A percentile compares a stretch with the other conserved stretches of the same genome.
Conservation (phyloP, 2,797 vertebrate genomes). For the Galaxias olidus region DNA sequence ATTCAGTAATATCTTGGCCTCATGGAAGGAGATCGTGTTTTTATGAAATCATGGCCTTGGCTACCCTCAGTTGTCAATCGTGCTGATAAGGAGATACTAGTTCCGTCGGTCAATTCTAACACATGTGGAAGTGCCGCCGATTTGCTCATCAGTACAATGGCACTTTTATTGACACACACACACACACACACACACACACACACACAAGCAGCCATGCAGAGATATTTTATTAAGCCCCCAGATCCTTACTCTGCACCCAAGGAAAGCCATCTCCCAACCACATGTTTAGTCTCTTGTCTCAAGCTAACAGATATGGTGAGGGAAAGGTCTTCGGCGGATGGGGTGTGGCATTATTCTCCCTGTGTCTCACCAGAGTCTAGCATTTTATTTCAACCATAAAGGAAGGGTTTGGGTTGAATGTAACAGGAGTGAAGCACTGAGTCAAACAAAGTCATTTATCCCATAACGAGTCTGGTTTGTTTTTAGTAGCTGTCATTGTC, state of each 20-base stretch:
- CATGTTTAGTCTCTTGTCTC: slow-evolving; percentile 10
- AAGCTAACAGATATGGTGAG: slow-evolving; percentile 47
- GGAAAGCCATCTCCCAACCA: slow-evolving; percentile 41
- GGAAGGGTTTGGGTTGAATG: background rate
- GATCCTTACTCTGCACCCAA: slow-evolving; percentile 20
- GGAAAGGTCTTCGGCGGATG: slow-evolving; percentile 39
- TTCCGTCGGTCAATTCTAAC: slow-evolving; percentile 50
- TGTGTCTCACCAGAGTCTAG: slow-evolving; percentile 31
- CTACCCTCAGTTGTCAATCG: background rate
- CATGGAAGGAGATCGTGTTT: background rate
- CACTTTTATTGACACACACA: slow-evolving; percentile 23
- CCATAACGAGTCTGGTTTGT: too few relatives aligned
- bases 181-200: slow-evolving; percentile 12
- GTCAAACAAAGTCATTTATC: slow-evolving; percentile 12
- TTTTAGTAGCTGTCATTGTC: background rate
- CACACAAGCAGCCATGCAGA: slow-evolving; percentile 1
- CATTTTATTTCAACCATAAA: slow-evolving; percentile 12
- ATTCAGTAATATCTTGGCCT: background rate
- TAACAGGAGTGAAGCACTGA: background rate
- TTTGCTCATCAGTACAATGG: slow-evolving; percentile 37
- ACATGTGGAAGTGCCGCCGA: slow-evolving; percentile 12
- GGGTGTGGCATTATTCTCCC: slow-evolving; percentile 37
- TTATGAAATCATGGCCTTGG: background rate
- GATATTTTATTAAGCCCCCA: slow-evolving; percentile 34
- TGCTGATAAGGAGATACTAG: slow-evolving; percentile 46